Conservation (phyloP, 1,140 invertebrate genomes). For the Orius laevigatus region DNA sequence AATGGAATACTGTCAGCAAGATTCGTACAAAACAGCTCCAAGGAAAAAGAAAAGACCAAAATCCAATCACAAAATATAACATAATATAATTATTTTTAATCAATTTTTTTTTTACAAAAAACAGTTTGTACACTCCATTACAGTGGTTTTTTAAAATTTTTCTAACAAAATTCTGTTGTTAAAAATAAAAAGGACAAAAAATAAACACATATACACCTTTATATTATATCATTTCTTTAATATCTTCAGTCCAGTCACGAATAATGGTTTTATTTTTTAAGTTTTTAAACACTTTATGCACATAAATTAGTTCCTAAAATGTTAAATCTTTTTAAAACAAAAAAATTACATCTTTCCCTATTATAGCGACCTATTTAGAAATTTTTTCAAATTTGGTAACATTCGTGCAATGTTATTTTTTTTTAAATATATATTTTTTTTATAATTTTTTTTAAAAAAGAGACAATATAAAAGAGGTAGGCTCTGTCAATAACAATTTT, state of each 20-base stretch:
- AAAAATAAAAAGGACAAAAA: conserved; percentile 4
- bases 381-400: conserved; percentile 12
- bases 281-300: neutral
- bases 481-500: conserved; percentile 7
- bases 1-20: too few species aligned
- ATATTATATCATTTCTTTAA: conserved; percentile 2
- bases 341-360: conserved; percentile 5
- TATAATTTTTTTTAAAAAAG: conserved; percentile 8
- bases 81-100: conserved; percentile 17
- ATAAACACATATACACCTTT: conserved; percentile 3
- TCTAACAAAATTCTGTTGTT: neutral
- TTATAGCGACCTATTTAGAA: conserved; percentile 2
- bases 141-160: conserved; percentile 1
- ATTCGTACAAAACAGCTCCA: too few species aligned
- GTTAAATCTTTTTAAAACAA: conserved; percentile 15
- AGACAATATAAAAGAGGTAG: conserved; percentile 11
- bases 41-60: too few species aligned
- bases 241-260: conserved; percentile 9
- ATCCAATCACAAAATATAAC: conserved; percentile 17
- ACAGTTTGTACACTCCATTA: conserved; percentile 13
- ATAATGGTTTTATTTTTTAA: neutral
- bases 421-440: conserved; percentile 8
- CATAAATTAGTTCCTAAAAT: conserved; percentile 11
- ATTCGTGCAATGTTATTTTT: conserved; percentile 16
- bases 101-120: conserved; percentile 15